phyloP scores from a whole-genome alignment of 2,888 invertebrate genomes.

The Carpatolechia fugitivella region DNA sequence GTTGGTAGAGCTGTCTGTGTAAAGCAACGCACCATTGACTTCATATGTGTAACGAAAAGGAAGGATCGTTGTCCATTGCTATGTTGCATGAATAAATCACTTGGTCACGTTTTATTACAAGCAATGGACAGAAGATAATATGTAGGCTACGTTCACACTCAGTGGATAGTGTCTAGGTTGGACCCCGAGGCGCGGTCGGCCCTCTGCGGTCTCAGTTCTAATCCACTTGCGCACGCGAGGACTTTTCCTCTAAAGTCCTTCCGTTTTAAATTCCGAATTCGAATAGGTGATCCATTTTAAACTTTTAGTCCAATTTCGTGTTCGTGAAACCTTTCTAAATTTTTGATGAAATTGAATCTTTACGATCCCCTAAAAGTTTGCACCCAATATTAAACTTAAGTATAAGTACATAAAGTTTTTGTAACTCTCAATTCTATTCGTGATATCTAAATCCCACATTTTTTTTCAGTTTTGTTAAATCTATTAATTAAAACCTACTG shows the following conservation, averaged over 20 bases:
- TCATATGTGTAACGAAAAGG: no score
- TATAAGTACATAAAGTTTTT: not conserved
- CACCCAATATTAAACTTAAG: not conserved
- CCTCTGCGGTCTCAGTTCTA: conserved; percentile 57
- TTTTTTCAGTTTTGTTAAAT: no score
- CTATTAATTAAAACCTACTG: no score
- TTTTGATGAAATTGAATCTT: conserved; percentile 6
- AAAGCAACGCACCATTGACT: no score
- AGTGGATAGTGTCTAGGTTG: conserved; percentile 2
- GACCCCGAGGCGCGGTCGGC: conserved; percentile 50
- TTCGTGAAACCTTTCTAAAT: conserved; percentile 31
- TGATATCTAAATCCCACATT: no score
- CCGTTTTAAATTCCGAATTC: conserved; percentile 65
- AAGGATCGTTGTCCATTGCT: not conserved
- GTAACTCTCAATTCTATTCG: no score
- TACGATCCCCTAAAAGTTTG: conserved; percentile 3
- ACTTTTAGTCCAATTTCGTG: conserved; percentile 66
- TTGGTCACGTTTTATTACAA: not conserved
- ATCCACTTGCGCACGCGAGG: conserved; percentile 59
- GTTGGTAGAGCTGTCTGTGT: conserved; percentile 29
- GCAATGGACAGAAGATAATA: not conserved
- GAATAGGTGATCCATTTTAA: conserved; percentile 70
- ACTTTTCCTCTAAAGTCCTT: conserved; percentile 68
- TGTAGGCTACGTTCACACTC: not conserved
- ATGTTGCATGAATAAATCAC: not conserved